Evolutionary conservation across 2,888 invertebrate species (phyloP), one percentile per base, ranked within the genome.

Genomic region (Ferrisia virgata): DNA sequence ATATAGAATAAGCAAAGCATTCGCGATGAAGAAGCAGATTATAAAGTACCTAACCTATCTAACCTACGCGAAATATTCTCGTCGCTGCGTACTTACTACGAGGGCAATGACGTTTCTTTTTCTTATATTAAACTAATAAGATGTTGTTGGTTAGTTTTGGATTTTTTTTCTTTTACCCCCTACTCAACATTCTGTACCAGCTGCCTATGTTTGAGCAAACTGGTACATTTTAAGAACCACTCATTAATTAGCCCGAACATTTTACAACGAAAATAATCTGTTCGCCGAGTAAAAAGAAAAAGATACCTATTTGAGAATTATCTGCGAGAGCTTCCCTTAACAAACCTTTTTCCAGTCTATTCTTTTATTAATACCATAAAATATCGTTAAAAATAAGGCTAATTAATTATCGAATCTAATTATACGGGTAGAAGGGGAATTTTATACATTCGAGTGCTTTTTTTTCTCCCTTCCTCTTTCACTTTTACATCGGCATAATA

Each of bases 321-420:
- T 72, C 72, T 72, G 33, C 72, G 72, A 31, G 33, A 72, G 72
- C 36, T 33, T n/a, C 18, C 6, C 33, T 72, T 13, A 72, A 72
- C 72, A 72, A 72, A 72, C 72, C 72, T 72, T 72, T 72, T 72
- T 72, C 33, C 72, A 33, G 33, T 72, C 72, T 72, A 72, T 72
- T 72, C 72, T 72, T 72, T 33, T 33, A 72, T 72, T 72, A 72
- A 72, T 72, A 72, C 72, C 33, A 33, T 72, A 72, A 72, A 72
- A 72, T 72, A 72, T 72, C 72, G 72, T 72, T 72, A 72, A 72
- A 72, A 72, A 72, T 72, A 72, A 72, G 72, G 72, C 72, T 72
- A 72, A 72, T 72, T 72, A 72, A 72, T 72, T 72, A 72, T 72
- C 72, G 72, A 72, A 72, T 72, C 72, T 72, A 72, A 72, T 72